Percentiles rank a stretch among this genome's conserved stretches.
These are phyloP conservation scores for Tychaedon coryphoeus DNA, from an alignment of 2,113 vertebrate species.

Conservation along the genomic window DNA sequence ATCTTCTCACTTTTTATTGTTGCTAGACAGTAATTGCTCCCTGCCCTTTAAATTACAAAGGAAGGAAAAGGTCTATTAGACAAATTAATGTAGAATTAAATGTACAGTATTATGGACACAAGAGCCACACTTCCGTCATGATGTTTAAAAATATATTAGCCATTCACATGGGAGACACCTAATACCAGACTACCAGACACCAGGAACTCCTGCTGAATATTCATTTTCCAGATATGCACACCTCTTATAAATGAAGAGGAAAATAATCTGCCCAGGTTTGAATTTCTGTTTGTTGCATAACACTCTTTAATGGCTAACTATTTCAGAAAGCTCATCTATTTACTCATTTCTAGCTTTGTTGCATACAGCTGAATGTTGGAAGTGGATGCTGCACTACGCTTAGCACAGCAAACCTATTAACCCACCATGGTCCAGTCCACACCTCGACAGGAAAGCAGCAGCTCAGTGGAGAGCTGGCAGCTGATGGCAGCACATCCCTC, in stretches of 20 bases:
- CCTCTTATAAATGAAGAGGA: not conserved
- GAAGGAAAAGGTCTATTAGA: not conserved
- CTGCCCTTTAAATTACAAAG: not conserved
- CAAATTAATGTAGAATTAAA: not conserved
- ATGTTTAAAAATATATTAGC: not conserved
- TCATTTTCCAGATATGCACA: not conserved
- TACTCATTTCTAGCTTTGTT: not conserved
- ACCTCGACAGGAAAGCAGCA: accelerated
- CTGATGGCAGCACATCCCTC: not conserved
- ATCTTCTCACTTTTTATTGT: conserved; percentile 19
- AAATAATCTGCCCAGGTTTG: not conserved
- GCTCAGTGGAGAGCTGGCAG: not conserved
- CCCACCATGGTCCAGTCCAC: not conserved
- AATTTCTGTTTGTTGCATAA: not conserved
- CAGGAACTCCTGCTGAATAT: not conserved
- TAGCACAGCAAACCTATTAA: not conserved
- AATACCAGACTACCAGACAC: not conserved
- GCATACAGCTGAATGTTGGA: not conserved
- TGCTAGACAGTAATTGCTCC: not conserved
- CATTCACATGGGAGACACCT: not conserved
- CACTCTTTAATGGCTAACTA: not conserved
- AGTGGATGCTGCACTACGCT: not conserved
- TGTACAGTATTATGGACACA: not conserved
- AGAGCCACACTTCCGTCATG: not conserved
- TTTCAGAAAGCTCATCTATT: not conserved